Base-by-base conservation (phyloP, 2,113 vertebrate genomes). In the Monopterus albus region DNA sequence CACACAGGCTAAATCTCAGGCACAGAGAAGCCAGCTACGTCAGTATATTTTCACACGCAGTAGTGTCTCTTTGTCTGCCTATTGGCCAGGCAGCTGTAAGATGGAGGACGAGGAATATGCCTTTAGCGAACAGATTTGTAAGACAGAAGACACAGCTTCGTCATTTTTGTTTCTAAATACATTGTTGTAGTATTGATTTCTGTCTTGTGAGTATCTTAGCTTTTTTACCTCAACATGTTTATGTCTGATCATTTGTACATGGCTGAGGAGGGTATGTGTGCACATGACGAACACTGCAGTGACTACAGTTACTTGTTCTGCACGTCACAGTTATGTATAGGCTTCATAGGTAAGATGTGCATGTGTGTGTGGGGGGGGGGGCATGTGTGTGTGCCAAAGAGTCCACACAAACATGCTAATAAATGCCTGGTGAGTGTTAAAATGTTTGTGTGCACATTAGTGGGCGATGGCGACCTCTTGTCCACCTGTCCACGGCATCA, bases 31-130 rank as follows among this genome's bases (percentile, higher is more conserved):
- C 84, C 62, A 85, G 87, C 85, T 88, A 91, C 87, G 87, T 90
- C 91, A 91, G 84, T 88, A 79, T 77, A 62, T 89, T 91, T 90
- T 88, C 88, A 89, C 87, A 90, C 90, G 87, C 91, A 50, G 85
- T 81, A 81, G 76, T 62, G 82, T 82, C 86, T 90, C 91, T 92
- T 90, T 93, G 91, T 91, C 91, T 91, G 84, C 87, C 86, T 90
- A 87, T 91, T 86, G 86, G 57, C 78, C 82, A 86, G 87, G 86
- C 87, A 51, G 87, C 87, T 88, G 81, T 87, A 91, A 91, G 87
- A 93, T 87, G 90, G 87, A 89, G 67, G 83, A 80, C 64, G 86
- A 91, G 84, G 87, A 89, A 88, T 86, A 75, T 85, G 82, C 81
- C 81, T 85, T 87, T 62, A 78, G 58, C 31, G 57, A 59, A 83